phyloP scores from a whole-genome alignment of 2,113 vertebrate species.

The Phylloscopus trochilus region DNA sequence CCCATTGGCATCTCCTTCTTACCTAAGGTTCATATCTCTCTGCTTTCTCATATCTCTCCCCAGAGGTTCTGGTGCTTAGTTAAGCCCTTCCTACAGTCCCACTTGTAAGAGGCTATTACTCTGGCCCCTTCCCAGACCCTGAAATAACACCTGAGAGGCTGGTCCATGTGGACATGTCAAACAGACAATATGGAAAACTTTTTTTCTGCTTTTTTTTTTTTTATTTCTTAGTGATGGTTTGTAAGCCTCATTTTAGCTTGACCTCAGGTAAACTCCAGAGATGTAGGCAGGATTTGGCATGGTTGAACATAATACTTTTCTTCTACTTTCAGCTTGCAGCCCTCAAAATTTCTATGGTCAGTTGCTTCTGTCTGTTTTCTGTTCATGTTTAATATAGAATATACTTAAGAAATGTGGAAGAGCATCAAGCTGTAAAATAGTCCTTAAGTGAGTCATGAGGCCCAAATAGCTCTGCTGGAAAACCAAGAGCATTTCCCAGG shows the following conservation, averaged over 20 bases:
- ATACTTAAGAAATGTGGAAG: constrained; percentile 8
- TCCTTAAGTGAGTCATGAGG: not conserved
- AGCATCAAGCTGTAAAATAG: not conserved
- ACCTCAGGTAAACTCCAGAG: constrained; percentile 21
- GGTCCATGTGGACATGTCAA: not conserved
- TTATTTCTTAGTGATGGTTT: not conserved
- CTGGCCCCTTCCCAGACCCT: not conserved
- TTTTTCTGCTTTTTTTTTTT: not conserved
- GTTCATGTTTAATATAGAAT: not conserved
- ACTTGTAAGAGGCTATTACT: not conserved
- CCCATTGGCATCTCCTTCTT: not conserved
- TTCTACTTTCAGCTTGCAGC: not conserved
- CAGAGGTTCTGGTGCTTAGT: not conserved
- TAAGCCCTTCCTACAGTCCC: not conserved
- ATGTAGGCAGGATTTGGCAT: not conserved
- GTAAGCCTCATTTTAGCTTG: not conserved
- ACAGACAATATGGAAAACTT: not conserved
- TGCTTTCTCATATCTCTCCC: not conserved
- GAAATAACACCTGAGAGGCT: not conserved
- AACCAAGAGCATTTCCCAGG: not conserved
- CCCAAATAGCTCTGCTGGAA: not conserved
- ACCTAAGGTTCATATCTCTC: not conserved
- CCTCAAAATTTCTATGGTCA: not conserved
- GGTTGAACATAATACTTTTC: constrained; percentile 5
- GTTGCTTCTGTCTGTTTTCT: constrained; percentile 8